phyloP scores from a whole-genome alignment of 2,888 invertebrate species.

The Pemphredon lugubris region DNA sequence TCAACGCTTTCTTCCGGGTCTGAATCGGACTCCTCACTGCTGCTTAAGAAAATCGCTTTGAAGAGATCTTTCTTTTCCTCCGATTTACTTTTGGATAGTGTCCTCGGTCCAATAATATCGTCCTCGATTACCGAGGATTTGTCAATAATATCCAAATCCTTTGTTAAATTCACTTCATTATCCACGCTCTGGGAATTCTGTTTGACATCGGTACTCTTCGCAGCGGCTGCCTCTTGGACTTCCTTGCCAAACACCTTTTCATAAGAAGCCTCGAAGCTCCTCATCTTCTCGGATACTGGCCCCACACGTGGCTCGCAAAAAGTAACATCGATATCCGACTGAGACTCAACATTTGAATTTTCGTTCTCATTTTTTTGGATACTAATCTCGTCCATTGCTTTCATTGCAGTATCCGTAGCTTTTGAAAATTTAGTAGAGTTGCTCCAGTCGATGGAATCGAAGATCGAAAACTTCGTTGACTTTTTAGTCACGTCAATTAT shows the following conservation, averaged over 20 bases:
- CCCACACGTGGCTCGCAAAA: conserved; percentile 18
- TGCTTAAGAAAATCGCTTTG: conserved; percentile 93
- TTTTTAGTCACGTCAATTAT: conserved; percentile 83
- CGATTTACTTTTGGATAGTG: conserved; percentile 60
- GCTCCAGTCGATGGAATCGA: conserved; percentile 87
- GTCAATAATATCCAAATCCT: background rate
- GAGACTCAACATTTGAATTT: background rate
- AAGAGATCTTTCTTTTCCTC: conserved; percentile 90
- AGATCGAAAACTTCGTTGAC: conserved; percentile 87
- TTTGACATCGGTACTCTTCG: background rate
- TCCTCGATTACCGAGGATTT: background rate
- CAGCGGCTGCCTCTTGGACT: conserved; percentile 32
- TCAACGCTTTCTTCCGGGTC: conserved; percentile 77
- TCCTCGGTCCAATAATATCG: background rate
- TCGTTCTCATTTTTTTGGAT: background rate
- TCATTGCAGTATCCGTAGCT: conserved; percentile 53
- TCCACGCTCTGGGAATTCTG: conserved; percentile 4
- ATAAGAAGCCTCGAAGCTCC: conserved; percentile 70
- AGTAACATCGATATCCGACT: conserved; percentile 2
- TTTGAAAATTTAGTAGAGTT: conserved; percentile 81
- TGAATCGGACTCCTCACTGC: conserved; percentile 86
- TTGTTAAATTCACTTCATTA: conserved; percentile 10
- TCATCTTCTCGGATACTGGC: conserved; percentile 62
- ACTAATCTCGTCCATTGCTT: background rate
- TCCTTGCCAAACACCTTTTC: conserved; percentile 72